Conservation (phyloP, 2,113 vertebrate genomes). For the Pipa parva region DNA sequence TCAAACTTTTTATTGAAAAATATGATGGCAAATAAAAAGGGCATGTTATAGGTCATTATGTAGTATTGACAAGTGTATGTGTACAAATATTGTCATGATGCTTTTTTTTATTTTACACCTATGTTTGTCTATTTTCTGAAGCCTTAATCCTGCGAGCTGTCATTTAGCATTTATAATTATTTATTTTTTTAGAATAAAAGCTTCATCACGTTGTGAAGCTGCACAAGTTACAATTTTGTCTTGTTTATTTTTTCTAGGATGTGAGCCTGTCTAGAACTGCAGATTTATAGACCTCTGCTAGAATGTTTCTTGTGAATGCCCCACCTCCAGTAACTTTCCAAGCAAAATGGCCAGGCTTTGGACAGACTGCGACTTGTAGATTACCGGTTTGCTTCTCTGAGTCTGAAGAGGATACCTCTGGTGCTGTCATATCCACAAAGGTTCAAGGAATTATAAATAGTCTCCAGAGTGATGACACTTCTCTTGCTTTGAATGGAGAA, state of each 20-base stretch:
- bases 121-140: too few species aligned
- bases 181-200: too few species aligned
- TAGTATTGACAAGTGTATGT: too few species aligned
- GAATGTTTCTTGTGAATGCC: slow-evolving; percentile 94
- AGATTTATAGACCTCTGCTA: slow-evolving; percentile 61
- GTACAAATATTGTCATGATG: too few species aligned
- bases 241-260: slow-evolving; percentile 56
- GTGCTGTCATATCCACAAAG: slow-evolving; percentile 70
- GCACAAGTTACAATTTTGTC: background rate
- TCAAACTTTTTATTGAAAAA: too few species aligned
- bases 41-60: too few species aligned
- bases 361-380: slow-evolving; percentile 70
- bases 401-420: slow-evolving; percentile 62
- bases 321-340: slow-evolving; percentile 81
- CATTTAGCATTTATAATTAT: too few species aligned
- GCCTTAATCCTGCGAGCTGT: too few species aligned
- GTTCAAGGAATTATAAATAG: slow-evolving; percentile 90
- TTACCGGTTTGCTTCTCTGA: slow-evolving; percentile 79
- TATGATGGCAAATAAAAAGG: too few species aligned
- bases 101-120: too few species aligned
- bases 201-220: too few species aligned
- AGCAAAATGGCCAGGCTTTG: slow-evolving; percentile 84
- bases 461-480: slow-evolving; percentile 74
- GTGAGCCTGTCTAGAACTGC: slow-evolving; percentile 51
- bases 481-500: slow-evolving; percentile 76